Evolutionary conservation across 2,888 invertebrate genomes (phyloP).

Genomic region (Habrosyne pyritoides): DNA sequence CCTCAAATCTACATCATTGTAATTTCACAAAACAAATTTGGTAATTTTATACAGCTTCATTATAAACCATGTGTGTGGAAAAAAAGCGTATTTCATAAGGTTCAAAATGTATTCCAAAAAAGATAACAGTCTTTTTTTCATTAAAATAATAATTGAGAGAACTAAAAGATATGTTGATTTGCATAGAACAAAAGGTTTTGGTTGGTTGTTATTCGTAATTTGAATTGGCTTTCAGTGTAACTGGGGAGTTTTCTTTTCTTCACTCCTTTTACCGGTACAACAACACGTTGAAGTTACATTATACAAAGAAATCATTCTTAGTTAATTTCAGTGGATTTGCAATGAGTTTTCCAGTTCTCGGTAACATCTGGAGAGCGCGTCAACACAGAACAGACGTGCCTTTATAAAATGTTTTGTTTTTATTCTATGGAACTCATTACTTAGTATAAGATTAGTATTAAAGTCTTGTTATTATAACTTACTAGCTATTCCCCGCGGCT

Average conservation of each 20-base stretch:
- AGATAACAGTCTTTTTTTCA: too few species aligned
- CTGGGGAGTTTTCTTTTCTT: too few species aligned
- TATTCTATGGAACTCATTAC: background rate
- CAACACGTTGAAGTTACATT: too few species aligned
- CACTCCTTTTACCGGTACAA: too few species aligned
- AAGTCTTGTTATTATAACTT: background rate
- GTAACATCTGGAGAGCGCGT: background rate
- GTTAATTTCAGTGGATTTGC: background rate
- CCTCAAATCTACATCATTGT: background rate
- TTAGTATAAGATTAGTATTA: background rate
- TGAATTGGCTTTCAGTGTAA: too few species aligned
- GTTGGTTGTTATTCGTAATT: too few species aligned
- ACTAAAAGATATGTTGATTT: too few species aligned
- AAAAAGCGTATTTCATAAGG: background rate
- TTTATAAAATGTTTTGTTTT: conserved; percentile 1
- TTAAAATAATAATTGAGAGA: too few species aligned
- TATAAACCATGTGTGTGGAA: background rate
- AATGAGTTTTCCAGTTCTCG: background rate
- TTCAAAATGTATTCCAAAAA: too few species aligned
- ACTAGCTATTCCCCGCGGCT: too few species aligned
- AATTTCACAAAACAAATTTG: background rate
- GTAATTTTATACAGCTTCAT: background rate
- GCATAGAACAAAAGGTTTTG: too few species aligned
- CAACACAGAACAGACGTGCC: background rate
- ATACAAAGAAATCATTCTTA: background rate